These are phyloP conservation scores for Rhopalosiphum nymphaeae DNA, from an alignment of 2,888 invertebrate species.

Conservation along the genomic window DNA sequence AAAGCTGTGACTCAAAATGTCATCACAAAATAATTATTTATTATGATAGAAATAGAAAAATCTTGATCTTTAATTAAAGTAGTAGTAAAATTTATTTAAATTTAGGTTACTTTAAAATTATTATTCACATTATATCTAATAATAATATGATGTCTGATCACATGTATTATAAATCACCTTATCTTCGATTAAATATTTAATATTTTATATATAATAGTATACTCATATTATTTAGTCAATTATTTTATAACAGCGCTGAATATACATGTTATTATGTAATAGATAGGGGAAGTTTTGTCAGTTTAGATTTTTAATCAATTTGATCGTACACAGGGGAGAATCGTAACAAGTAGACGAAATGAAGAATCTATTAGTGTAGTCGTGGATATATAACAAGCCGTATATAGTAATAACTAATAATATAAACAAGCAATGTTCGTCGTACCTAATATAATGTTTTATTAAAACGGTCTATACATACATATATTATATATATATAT, in stretches of 20 bases:
- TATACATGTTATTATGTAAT: neutral
- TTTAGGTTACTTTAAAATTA: neutral
- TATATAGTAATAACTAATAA: neutral
- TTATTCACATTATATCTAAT: neutral
- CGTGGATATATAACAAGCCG: neutral
- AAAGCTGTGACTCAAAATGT: neutral
- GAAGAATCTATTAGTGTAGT: constrained; percentile 4
- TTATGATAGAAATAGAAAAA: neutral
- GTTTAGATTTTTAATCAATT: neutral
- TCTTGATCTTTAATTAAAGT: neutral
- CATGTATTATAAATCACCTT: neutral
- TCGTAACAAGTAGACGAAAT: neutral
- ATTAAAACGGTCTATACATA: neutral
- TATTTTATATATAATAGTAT: too few relatives aligned
- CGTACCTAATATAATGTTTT: neutral
- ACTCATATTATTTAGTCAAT: too few relatives aligned
- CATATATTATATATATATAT: neutral
- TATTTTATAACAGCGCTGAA: neutral
- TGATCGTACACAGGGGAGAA: neutral
- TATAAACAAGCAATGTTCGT: neutral
- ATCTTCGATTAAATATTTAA: neutral
- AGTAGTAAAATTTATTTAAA: neutral
- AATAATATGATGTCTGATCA: neutral
- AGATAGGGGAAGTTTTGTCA: neutral
- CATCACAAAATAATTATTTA: neutral